phyloP scores from a whole-genome alignment of 37 sponge, comb jelly and placozoan species.

The Mnemiopsis leidyi region DNA sequence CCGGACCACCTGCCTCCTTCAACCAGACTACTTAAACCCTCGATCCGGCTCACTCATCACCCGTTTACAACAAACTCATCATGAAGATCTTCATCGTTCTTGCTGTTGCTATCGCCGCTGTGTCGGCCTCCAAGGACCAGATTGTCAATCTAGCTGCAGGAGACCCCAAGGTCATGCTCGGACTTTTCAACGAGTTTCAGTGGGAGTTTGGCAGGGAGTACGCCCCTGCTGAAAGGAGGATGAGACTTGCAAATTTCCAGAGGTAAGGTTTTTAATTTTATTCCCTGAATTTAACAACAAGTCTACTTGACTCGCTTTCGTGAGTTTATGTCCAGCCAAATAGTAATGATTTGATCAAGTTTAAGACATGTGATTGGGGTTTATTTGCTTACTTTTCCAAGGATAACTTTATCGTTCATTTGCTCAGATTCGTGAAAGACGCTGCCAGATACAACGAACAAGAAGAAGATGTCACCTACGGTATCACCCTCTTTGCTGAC shows the following conservation, averaged over 20 bases:
- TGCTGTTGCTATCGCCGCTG: neutral
- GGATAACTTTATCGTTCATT: no score
- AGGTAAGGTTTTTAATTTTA: neutral
- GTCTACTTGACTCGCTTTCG: no score
- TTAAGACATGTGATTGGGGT: no score
- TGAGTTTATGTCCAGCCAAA: no score
- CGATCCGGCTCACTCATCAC: no score
- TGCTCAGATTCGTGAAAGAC: neutral
- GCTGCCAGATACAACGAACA: neutral
- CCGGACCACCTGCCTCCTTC: no score
- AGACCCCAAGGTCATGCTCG: slow-evolving; percentile 11
- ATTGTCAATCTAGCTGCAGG: neutral
- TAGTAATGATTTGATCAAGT: no score
- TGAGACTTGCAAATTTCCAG: neutral
- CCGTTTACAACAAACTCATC: neutral
- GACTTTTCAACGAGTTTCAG: neutral
- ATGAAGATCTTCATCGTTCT: neutral
- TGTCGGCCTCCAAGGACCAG: slow-evolving; percentile 19
- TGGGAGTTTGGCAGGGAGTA: neutral
- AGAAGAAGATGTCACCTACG: slow-evolving; percentile 5
- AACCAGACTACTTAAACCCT: no score
- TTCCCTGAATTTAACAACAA: no score
- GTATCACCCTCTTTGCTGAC: slow-evolving; percentile 28
- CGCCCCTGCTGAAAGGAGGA: neutral
- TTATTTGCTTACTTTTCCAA: no score